Base-by-base conservation (phyloP, 1,140 invertebrate species). In the Calephelis virginiensis region DNA sequence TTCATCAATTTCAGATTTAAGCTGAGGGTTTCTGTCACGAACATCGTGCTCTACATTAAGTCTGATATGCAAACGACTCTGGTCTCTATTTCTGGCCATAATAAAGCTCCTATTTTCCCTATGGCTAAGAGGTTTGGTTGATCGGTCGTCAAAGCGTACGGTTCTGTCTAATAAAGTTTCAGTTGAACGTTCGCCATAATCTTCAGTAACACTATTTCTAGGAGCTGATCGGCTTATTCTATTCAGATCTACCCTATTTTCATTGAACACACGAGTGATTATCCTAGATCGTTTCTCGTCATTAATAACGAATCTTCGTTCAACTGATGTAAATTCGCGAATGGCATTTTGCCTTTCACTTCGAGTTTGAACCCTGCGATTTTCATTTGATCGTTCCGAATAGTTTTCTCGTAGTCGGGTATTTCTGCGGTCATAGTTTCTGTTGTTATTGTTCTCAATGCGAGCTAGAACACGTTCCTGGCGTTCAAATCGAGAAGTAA, bases 171-270 rank as follows among this genome's bases (percentile, higher is more conserved):
- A 28, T 17, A 17, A 17, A 28, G 14, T 53, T 17, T 53, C 50
- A 17, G 14, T 53, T 53, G 14, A 11, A 28, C 9, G 50, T 17
- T 11, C 50, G 28, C 14, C 14, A 8, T 53, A 17, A 9, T 14
- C 13, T 4, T 11, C 12, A 59, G 12, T 59, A n/a, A 37, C 6
- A n/a, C 53, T 59, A 59, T 38, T 38, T n/a, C 37, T 59, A 40
- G 37, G 8, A 59, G 8, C 37, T 12, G 6, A 7, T n/a, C 2
- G n/a, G 12, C 48, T 49, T 49, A 59, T 59, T 59, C 56, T 59
- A n/a, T 38, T 59, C n/a, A 59, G n/a, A n/a, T 40, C 28, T 6
- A 37, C 38, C 11, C 56, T 59, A 38, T 59, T 59, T 59, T 38
- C 28, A 38, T 40, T 59, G 5, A 38, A 38, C 12, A 5, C n/a